Base-by-base conservation (phyloP, 2,113 vertebrate species). In the Eolophus roseicapilla region DNA sequence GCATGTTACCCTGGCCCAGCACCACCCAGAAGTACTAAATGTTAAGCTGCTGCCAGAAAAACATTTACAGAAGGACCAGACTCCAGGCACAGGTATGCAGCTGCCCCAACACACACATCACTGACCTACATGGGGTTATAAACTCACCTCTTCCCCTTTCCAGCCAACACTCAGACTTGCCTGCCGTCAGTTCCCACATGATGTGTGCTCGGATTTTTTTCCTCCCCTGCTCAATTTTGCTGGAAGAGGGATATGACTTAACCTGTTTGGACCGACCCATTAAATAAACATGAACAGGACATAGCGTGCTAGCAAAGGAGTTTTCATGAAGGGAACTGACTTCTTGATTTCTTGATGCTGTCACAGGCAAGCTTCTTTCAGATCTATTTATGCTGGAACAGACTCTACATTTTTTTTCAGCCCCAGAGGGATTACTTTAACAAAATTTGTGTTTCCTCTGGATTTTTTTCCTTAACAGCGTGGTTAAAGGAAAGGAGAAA, bases 341-440 rank as follows among this genome's bases (percentile, higher is more conserved):
- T 84, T 83, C 35, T 59, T 84, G 35, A 68, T 69, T 71, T 60
- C 50, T 29, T 39, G 64, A 69, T 78, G 53, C 55, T 95, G 62
- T 70, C 62, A 88, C 64, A 93, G 64, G 76, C 90, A 95, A 93
- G 64, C 49, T 47, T 79, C 52, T 85, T 93, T 86, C 50, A 89
- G 74, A 79, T 7, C 33, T 50, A 79, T 74, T 91, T 86, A 71
- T 3, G 5, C 74, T 92, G 91, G 60, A 91, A 93, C 33, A 91
- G 64, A 55, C 46, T 75, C 63, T 7, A 27, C n/a, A 17, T 73
- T 79, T 93, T 82, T 82, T 82, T 90, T 88, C 47, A 91, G 17
- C 28, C 52, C 62, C 41, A 43, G 76, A 83, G 41, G 29, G 70
- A 82, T 81, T 76, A 79, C 65, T 92, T 88, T 41, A 65, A 81